phyloP scores from a whole-genome alignment of 2,888 invertebrate species.

The Lobophora halterata region DNA sequence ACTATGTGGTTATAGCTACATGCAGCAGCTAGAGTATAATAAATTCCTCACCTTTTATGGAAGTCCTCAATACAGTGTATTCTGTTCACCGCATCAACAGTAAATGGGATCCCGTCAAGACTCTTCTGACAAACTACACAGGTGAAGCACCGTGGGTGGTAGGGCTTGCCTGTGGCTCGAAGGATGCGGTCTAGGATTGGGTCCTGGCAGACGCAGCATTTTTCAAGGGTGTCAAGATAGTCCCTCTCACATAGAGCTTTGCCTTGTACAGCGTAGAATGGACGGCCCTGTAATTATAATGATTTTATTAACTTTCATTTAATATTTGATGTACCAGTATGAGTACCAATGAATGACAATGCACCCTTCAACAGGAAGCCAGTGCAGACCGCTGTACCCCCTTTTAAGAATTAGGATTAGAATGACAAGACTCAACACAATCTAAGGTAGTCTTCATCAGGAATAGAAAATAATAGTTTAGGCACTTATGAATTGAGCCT shows the following conservation, averaged over 20 bases:
- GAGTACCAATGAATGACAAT: too few species aligned
- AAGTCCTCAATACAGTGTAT: slow-evolving; percentile 99
- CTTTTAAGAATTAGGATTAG: too few species aligned
- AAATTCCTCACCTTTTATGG: slow-evolving; percentile 93
- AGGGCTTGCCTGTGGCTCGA: slow-evolving; percentile 97
- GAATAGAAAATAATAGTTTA: too few species aligned
- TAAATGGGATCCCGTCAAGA: slow-evolving; percentile 98
- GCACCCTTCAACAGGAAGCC: too few species aligned
- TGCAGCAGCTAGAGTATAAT: too few species aligned
- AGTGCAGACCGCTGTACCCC: too few species aligned
- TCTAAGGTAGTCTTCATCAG: too few species aligned
- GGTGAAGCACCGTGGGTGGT: slow-evolving; percentile 98
- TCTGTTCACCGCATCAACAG: slow-evolving; percentile 98
- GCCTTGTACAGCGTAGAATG: slow-evolving; percentile 96
- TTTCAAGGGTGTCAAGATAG: slow-evolving; percentile 97
- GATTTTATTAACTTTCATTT: slow-evolving; percentile 10
- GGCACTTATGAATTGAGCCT: too few species aligned
- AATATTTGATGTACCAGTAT: background rate
- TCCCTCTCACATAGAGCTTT: slow-evolving; percentile 97
- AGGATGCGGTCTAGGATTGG: slow-evolving; percentile 97
- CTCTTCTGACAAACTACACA: slow-evolving; percentile 97
- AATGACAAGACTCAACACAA: too few species aligned
- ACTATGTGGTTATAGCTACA: too few species aligned
- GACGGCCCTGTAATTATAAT: slow-evolving; percentile 85
- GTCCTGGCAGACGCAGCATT: slow-evolving; percentile 97